Base-by-base conservation (phyloP, 2,888 invertebrate genomes). In the Neria commutata region DNA sequence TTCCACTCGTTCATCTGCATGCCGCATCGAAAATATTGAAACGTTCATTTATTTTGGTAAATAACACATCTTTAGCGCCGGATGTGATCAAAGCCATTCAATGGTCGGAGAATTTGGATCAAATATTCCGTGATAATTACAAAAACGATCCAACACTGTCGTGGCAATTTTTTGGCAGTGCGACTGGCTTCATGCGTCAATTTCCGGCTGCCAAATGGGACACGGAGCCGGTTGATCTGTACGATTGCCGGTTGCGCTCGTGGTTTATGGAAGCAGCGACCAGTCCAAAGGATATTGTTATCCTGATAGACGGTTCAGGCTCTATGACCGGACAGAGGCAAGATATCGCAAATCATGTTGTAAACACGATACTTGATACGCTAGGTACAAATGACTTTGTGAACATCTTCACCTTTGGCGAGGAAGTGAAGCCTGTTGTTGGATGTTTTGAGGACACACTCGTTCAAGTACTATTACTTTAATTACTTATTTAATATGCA, bases 231-330 rank as follows among this genome's bases (percentile, higher is more conserved):
- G 91, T 92, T 37, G 98, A 99, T 82, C 87, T 98, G 63, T 98
- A 94, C 81, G 98, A 99, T 82, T 97, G 95, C 78, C 88, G 98
- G 34, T 91, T 95, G 45, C 87, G 96, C 70, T 91, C 92, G 54
- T 98, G 98, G 98, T 99, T 94, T 81, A 95, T 98, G 81, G 94
- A 97, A 83, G 98, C 98, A 2, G 98, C 98, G 10, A 94, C 96
- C 8, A 96, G 95, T 77, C 95, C 98, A 1, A 99, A 99, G 84
- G 98, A 99, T 82, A 83, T 95, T 65, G 89, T 87, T 56, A 85
- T 96, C 69, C 85, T 97, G 69, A 87, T 96, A 64, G 96, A 96
- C 80, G 87, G 89, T 45, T 93, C 94, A 74, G 95, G 96, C 58
- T 94, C 94, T 64, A 95, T 95, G 95, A 92, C 90, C 52, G 95